A percentile compares a stretch with the other conserved stretches of the same genome.
Conservation (phyloP, 2,113 vertebrate species). For the Hyla sarda region DNA sequence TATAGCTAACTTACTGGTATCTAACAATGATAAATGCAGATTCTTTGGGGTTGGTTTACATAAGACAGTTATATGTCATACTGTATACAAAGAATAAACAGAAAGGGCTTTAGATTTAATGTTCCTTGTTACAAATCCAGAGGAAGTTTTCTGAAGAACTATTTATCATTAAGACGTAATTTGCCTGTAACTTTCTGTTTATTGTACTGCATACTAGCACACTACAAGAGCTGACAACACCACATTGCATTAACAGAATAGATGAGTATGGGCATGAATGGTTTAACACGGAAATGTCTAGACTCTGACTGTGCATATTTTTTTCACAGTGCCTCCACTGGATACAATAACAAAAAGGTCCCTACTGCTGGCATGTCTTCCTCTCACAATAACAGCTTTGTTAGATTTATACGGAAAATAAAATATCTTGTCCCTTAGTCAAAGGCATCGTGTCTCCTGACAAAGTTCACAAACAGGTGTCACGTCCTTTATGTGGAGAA, state of each 20-base stretch:
- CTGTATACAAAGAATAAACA: background rate
- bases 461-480: constrained; percentile 27
- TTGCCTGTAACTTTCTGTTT: background rate
- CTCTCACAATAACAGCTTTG: constrained; percentile 35
- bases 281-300: constrained; percentile 29
- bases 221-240: background rate
- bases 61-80: background rate
- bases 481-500: background rate
- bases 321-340: constrained; percentile 36
- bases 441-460: background rate
- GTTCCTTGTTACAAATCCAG: background rate
- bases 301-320: constrained; percentile 46
- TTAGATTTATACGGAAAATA: constrained; percentile 37
- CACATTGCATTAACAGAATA: constrained; percentile 32
- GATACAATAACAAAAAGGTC: constrained; percentile 46
- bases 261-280: constrained; percentile 23
- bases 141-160: background rate
- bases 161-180: background rate
- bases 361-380: constrained; percentile 9
- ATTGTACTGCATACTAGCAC: background rate
- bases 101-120: background rate
- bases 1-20: background rate
- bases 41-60: background rate
- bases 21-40: background rate
- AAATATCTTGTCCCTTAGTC: constrained; percentile 2